Evolutionary conservation across 2,888 invertebrate species (phyloP).

Genomic region (Ariolimax columbianus): DNA sequence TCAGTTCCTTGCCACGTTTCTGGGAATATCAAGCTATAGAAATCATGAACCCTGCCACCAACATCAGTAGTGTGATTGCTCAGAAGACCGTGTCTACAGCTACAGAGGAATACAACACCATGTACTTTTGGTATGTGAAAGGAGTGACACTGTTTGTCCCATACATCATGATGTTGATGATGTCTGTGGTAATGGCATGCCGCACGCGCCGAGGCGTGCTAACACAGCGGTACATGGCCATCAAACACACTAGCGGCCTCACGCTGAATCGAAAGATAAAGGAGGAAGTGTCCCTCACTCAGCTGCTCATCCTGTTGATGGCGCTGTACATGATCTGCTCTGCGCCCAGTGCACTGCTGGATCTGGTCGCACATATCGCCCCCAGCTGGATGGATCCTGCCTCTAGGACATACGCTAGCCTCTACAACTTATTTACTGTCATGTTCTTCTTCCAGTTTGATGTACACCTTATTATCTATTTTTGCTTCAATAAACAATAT

Average conservation of each 20-base stretch:
- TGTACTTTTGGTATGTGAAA: slow-evolving; percentile 76
- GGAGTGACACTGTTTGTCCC: slow-evolving; percentile 74
- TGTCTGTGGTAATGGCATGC: slow-evolving; percentile 66
- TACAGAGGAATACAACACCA: slow-evolving; percentile 71
- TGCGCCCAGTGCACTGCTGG: slow-evolving; percentile 69
- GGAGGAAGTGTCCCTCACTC: slow-evolving; percentile 70
- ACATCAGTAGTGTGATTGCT: slow-evolving; percentile 62
- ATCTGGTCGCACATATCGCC: slow-evolving; percentile 63
- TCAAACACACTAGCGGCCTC: slow-evolving; percentile 66
- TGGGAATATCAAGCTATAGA: slow-evolving; percentile 73
- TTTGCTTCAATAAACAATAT: slow-evolving; percentile 74
- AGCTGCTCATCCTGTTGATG: slow-evolving; percentile 70
- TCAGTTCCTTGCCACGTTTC: slow-evolving; percentile 74
- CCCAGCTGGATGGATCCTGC: slow-evolving; percentile 60
- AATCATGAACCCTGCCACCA: slow-evolving; percentile 59
- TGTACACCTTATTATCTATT: slow-evolving; percentile 73
- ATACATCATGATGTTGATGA: slow-evolving; percentile 67
- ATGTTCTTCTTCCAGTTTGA: slow-evolving; percentile 74
- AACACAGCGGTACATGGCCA: slow-evolving; percentile 64
- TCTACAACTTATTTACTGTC: slow-evolving; percentile 71
- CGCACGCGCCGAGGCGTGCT: slow-evolving; percentile 64
- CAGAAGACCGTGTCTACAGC: slow-evolving; percentile 64
- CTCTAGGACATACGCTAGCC: slow-evolving; percentile 61
- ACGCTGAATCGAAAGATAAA: slow-evolving; percentile 68
- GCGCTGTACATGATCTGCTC: slow-evolving; percentile 70